Evolutionary conservation across 2,797 vertebrate genomes (phyloP).

Genomic region (Rhabdophis nuchalis): DNA sequence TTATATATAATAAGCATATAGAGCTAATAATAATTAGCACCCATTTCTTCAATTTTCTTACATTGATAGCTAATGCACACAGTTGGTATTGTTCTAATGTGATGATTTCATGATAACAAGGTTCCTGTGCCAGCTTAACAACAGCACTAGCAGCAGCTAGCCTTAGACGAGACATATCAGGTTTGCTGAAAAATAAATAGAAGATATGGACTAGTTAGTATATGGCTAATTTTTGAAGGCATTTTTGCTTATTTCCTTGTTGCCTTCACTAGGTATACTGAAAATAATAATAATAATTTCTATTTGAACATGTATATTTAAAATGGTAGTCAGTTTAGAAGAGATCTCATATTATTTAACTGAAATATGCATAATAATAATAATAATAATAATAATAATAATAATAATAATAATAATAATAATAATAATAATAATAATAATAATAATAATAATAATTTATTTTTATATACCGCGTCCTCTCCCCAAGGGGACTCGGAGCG

Average conservation of each 20-base stretch:
- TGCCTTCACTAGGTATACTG: background rate
- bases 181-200: slow-evolving; percentile 81
- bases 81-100: slow-evolving; percentile 96
- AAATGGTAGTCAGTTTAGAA: background rate
- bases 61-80: slow-evolving; percentile 93
- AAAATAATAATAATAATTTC: background rate
- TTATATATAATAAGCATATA: background rate
- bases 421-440: too few species aligned
- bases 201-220: slow-evolving; percentile 31
- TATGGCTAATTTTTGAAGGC: background rate
- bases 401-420: too few species aligned
- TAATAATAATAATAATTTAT: too few species aligned
- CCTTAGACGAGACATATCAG: slow-evolving; percentile 94
- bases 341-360: background rate
- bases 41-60: slow-evolving; percentile 69
- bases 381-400: too few species aligned
- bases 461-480: too few species aligned
- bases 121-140: slow-evolving; percentile 94
- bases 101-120: slow-evolving; percentile 98
- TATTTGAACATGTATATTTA: background rate
- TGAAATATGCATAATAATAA: background rate
- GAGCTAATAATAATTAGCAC: background rate
- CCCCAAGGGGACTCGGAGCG: too few species aligned
- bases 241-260: background rate
- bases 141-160: slow-evolving; percentile 91